Evolutionary conservation across 1,140 invertebrate species (phyloP), one percentile per base, ranked within the genome.

Genomic region (Thaumetopoea pityocampa): DNA sequence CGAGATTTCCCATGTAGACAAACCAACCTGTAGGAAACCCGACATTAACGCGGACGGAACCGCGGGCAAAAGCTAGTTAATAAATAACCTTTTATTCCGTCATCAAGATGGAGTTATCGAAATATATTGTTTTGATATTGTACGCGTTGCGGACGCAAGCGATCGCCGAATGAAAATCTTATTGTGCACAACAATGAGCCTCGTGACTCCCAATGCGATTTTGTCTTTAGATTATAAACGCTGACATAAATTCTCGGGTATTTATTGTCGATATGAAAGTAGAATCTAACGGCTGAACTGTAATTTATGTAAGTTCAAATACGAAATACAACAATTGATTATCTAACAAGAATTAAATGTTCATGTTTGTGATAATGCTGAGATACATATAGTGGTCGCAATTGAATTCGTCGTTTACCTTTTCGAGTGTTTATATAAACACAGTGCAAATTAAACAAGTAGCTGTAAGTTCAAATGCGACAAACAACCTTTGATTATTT

Each of bases 221-320:
- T 60, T 60, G 53, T 60, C 58, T 66, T 55, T 49, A 64, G 74
- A 79, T 79, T 74, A n/a, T n/a, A 73, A 69, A 55, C 56, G 48
- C 61, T 68, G 67, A 79, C 74, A 76, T 79, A 76, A 79, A 76
- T 76, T 55, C 60, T 23, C 48, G 59, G 54, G 57, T 76, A 77
- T 79, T 76, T 79, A 76, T 79, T 79, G 66, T 63, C 61, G 74
- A 71, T 76, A 62, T 47, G 43, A 52, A 46, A 58, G 48, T 46
- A 29, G 51, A 55, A 56, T 58, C 51, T 63, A 62, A 41, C 38
- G 28, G 29, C 22, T 41, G 44, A 34, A 47, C 41, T 22, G 34
- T 56, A 47, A 50, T 59, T 57, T 62, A 62, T 51, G 47, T 53
- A 51, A 35, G 19, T 32, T 47, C 42, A 37, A 35, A 41, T 27